Evolutionary conservation across 1,140 invertebrate species (phyloP), one percentile per base, ranked within the genome.

Genomic region (Dinoponera quadriceps): DNA sequence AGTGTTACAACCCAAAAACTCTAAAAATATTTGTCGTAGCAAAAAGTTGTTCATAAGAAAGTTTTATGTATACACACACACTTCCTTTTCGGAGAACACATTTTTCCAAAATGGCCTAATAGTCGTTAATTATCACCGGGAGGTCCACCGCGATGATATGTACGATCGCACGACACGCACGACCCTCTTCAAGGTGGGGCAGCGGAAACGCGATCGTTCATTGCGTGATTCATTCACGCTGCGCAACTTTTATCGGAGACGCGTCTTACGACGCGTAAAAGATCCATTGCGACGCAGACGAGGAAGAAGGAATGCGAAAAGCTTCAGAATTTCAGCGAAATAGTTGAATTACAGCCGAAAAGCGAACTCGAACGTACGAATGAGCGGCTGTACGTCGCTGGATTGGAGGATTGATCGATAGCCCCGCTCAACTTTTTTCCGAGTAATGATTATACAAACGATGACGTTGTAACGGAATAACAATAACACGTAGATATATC

Each of bases 161-260:
- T 78, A 71, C 38, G 63, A 57, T 80, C 25, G 14, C 7, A 44
- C 29, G 33, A 59, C 75, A 78, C 63, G 75, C 75, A 55, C 33
- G 33, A 38, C 11, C 33, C 44, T 25, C 33, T 27, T 25, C 62
- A 29, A 77, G 27, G 59, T 27, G 22, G 38, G 13, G 57, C 38
- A 38, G 48, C n/a, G 27, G 11, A n/a, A 44, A 71, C 65, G 69
- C 65, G 75, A 54, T 49, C 33, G 33, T 33, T 5, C 25, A n/a
- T 55, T 22, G 74, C 18, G 51, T 80, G 75, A 80, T 80, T 80
- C 75, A 80, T 80, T n/a, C n/a, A 55, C 63, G 49, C 14, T 20
- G 51, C 33, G 51, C 57, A 57, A 78, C 63, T 69, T 44, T 80
- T 69, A 80, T 80, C 51, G 27, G 65, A 55, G 22, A 25, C 73